These are phyloP conservation scores for Temnothorax unifasciatus DNA, from an alignment of 2,888 invertebrate species.

Conservation along the genomic window DNA sequence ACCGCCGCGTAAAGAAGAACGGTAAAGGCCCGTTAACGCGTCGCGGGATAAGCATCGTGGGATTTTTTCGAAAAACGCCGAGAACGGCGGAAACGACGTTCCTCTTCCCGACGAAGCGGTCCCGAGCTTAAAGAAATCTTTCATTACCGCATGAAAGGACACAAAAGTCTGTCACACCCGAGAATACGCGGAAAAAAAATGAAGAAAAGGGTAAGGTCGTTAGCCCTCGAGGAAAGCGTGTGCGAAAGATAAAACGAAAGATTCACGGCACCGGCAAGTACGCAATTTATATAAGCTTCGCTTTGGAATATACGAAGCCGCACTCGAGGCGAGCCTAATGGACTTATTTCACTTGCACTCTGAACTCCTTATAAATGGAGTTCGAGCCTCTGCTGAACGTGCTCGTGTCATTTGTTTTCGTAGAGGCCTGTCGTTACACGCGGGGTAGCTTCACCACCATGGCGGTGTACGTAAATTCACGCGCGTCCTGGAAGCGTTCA, in stretches of 20 bases:
- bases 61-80: slow-evolving; percentile 66
- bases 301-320: slow-evolving; percentile 19
- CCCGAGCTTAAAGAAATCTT: not conserved
- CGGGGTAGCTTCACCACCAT: not conserved
- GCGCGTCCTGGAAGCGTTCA: not conserved
- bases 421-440: not conserved
- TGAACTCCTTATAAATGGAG: slow-evolving; percentile 2
- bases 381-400: not conserved
- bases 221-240: slow-evolving; percentile 10
- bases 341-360: slow-evolving; percentile 23
- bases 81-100: slow-evolving; percentile 59
- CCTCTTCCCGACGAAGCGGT: not conserved
- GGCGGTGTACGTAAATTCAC: not conserved
- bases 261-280: slow-evolving; percentile 1
- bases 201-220: slow-evolving; percentile 6
- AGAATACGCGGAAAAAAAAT: slow-evolving; percentile 15
- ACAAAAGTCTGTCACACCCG: slow-evolving; percentile 33
- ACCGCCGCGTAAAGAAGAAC: slow-evolving; percentile 51
- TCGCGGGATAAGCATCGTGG: slow-evolving; percentile 58
- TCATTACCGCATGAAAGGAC: slow-evolving; percentile 3
- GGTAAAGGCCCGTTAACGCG: slow-evolving; percentile 55
- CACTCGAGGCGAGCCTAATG: slow-evolving; percentile 8
- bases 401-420: not conserved
- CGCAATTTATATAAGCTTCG: slow-evolving; percentile 38
- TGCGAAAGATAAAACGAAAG: slow-evolving; percentile 27